phyloP scores from a whole-genome alignment of 2,797 vertebrate genomes.

The Acanthornis magna region DNA sequence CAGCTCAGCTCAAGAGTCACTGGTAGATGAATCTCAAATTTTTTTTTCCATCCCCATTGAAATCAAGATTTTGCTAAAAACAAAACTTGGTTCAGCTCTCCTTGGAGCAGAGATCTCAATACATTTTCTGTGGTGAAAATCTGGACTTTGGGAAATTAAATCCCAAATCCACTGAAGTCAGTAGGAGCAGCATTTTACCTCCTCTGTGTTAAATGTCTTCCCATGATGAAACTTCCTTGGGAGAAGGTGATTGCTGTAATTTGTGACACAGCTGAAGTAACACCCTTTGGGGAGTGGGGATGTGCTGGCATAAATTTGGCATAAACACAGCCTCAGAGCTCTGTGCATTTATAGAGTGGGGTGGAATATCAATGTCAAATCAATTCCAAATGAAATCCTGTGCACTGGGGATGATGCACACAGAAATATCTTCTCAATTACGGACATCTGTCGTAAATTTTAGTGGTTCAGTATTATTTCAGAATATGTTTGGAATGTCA shows the following conservation, averaged over 20 bases:
- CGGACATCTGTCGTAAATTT: background rate
- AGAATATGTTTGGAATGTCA: background rate
- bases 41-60: background rate
- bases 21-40: background rate
- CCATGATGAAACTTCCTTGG: background rate
- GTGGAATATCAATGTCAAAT: background rate
- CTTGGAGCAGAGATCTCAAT: background rate
- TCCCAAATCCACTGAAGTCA: background rate
- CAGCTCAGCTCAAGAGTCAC: background rate
- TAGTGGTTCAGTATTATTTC: background rate
- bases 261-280: background rate
- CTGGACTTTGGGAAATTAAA: background rate
- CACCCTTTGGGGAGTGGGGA: background rate
- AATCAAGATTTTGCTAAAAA: background rate
- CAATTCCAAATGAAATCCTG: background rate
- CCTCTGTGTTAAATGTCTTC: background rate
- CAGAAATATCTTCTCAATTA: background rate
- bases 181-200: background rate
- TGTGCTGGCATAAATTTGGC: constrained; percentile 14
- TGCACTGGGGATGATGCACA: background rate
- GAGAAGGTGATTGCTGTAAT: background rate
- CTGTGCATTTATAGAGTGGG: background rate
- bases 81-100: background rate
- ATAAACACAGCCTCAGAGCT: background rate
- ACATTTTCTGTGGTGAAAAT: background rate